Conservation (phyloP, 1,140 invertebrate species). For the Caerostris darwini region DNA sequence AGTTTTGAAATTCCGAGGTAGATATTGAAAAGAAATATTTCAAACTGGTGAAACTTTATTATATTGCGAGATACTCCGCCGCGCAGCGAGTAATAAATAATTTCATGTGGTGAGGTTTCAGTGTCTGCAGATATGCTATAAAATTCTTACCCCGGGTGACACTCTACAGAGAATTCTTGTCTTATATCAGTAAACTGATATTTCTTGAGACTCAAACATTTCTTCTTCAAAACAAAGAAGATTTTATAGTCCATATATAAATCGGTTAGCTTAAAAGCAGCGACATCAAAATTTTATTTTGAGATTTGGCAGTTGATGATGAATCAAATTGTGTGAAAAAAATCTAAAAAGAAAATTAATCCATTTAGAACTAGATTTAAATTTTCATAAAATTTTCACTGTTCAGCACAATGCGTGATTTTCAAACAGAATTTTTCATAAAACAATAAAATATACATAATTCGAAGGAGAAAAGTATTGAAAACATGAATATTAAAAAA, state of each 20-base stretch:
- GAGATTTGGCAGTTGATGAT: no score
- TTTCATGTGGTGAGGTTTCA: background rate
- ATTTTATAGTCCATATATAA: background rate
- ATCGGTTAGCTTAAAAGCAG: background rate
- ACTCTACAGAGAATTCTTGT: background rate
- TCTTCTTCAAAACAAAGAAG: background rate
- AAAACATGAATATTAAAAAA: no score
- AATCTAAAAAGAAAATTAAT: no score
- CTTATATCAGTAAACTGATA: background rate
- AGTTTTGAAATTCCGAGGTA: background rate
- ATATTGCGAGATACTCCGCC: background rate
- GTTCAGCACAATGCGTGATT: no score
- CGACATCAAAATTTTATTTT: no score
- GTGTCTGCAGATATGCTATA: background rate
- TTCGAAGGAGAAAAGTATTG: no score
- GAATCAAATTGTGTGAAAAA: no score
- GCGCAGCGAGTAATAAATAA: background rate
- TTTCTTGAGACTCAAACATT: background rate
- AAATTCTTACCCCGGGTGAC: background rate
- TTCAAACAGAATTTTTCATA: no score
- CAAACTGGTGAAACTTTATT: background rate
- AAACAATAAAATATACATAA: no score
- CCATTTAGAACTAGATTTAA: no score
- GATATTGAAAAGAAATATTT: background rate
- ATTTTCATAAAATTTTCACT: no score